Evolutionary conservation across 35 echinoderm and acorn worm genomes (phyloP), one percentile per base, ranked within the genome.

Genomic region (Strongylocentrotus purpuratus): DNA sequence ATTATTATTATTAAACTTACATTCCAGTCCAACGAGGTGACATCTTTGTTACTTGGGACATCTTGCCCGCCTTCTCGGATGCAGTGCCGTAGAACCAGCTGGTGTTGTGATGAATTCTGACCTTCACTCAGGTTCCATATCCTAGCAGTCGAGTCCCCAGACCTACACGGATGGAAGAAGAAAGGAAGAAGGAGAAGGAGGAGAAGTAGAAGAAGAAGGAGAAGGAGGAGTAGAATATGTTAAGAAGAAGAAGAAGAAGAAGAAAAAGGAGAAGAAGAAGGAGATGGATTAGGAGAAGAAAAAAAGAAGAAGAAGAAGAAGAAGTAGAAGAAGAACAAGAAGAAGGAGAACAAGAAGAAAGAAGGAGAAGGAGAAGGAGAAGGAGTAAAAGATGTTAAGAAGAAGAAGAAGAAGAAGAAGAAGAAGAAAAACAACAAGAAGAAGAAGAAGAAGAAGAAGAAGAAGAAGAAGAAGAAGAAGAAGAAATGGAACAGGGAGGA

Each of bases 11-110:
- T 41, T 41, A 46, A 2, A 96, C 98, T 97, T 90, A 99, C 98
- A 96, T 99, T 99, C 98, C 97, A 99, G 86, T 99, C 98, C 70
- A 99, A 94, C 78, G 98, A 99, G 46, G 98, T 99, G 58, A 99
- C 98, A 94, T 99, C 98, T 96, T 99, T 99, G 94, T 99, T 99
- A 94, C 98, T 99, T 32, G 98, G 98, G 13, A 99, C 98, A 45
- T 99, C 98, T 94, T 99, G 98, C 31, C 98, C 98, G 20, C 98
- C 98, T 88, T 99, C 98, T 92, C 98, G 90, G 78, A 99, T 99
- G 87, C 98, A 99, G 96, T 99, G 98, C 87, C 98, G 85, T 85
- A 99, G 94, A 94, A 99, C 96, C 86, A 99, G 96, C 88, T 99
- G 98, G 96, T 97, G 96, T 17, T 96, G 96, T 41, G 96, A 46